phyloP scores from a whole-genome alignment of 2,888 invertebrate species.

The Hirtodrosophila confusa region DNA sequence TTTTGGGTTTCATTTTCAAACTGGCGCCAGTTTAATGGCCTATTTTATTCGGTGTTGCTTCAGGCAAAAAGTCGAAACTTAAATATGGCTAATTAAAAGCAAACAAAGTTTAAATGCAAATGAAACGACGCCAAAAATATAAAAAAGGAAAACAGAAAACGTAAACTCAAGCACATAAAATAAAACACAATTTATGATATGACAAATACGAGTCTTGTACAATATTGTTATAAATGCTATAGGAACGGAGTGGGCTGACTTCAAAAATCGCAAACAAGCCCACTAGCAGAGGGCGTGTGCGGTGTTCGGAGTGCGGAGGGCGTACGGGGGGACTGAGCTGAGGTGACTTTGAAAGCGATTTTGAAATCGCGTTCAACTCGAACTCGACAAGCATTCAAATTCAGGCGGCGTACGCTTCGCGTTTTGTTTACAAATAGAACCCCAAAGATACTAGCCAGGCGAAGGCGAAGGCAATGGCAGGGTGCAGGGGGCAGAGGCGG shows the following conservation, averaged over 20 bases:
- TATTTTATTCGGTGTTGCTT: constrained; percentile 29
- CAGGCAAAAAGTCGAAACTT: constrained; percentile 16
- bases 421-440: constrained; percentile 74
- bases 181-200: constrained; percentile 53
- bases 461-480: background rate
- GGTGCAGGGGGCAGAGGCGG: too few relatives aligned
- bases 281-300: background rate
- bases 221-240: constrained; percentile 44
- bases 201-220: constrained; percentile 42
- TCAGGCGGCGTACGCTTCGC: constrained; percentile 61
- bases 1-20: constrained; percentile 27
- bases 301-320: too few relatives aligned
- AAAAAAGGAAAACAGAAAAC: constrained; percentile 2
- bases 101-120: constrained; percentile 57
- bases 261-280: constrained; percentile 29
- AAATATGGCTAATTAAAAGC: constrained; percentile 59
- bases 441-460: constrained; percentile 11
- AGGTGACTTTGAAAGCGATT: constrained; percentile 53
- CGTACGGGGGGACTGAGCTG: constrained; percentile 1
- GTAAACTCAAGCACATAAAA: constrained; percentile 35
- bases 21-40: constrained; percentile 41
- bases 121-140: constrained; percentile 24
- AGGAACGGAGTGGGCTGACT: constrained; percentile 31
- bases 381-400: constrained; percentile 50
- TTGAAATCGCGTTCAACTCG: constrained; percentile 59